Evolutionary conservation across 2,113 vertebrate species (phyloP), one percentile per base, ranked within the genome.

Genomic region (Halichoeres trimaculatus): DNA sequence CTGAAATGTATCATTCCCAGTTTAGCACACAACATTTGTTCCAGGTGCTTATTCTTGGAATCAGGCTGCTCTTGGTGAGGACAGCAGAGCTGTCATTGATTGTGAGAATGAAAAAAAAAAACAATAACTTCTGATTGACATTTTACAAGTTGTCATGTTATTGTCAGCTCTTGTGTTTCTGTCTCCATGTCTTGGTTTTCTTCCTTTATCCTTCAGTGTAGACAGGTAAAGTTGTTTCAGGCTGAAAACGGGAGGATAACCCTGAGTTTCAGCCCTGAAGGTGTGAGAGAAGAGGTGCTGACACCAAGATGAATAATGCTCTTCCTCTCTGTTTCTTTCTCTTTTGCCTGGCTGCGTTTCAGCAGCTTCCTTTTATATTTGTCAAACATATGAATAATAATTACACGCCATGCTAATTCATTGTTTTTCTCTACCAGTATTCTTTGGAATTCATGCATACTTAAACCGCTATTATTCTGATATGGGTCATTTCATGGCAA

Each of bases 341-440:
- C 50, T 64, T 76, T 86, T 23, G 19, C 48, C 43, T 83, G 81
- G 69, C 81, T 83, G 74, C 73, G 65, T 86, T 74, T 88, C 65
- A 83, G 30, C 74, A 71, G 62, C 56, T 83, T 73, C 71, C 68
- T 61, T 72, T 80, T 73, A 59, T 68, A 68, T 88, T 88, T 86
- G 76, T 88, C 78, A 79, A 89, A 88, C 78, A 89, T 73, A 86
- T 80, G 80, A 92, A 90, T 91, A 90, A 88, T 92, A 90, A 92
- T 90, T 86, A 87, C 70, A 85, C 51, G 77, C 63, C 67, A 55
- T 80, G 77, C 75, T 88, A 85, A 84, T 91, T 78, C 84, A 87
- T 86, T 90, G 83, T 90, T 84, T 85, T 73, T 78, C 73, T 70
- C 68, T 38, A 71, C 57, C 83, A 51, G 61, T 83, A 75, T 88